Percentiles rank a stretch among this genome's conserved stretches.
These are phyloP conservation scores for Tachina fera DNA, from an alignment of 2,888 invertebrate species.

Conservation along the genomic window DNA sequence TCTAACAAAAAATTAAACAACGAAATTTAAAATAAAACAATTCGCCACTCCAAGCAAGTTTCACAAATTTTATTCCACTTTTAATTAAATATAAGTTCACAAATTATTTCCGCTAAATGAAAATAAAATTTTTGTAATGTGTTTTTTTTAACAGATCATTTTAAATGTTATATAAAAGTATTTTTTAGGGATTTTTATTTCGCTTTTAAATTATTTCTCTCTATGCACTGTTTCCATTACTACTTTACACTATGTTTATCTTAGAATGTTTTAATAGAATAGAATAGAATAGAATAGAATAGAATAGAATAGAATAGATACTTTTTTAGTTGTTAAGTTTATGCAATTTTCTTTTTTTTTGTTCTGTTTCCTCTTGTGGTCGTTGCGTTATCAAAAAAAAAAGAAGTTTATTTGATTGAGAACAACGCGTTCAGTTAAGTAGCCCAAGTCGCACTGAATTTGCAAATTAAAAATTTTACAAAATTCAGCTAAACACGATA, in stretches of 20 bases:
- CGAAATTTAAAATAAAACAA: not conserved
- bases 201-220: slow-evolving; percentile 19
- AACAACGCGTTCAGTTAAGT: slow-evolving; percentile 83
- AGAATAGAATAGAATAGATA: slow-evolving; percentile 31
- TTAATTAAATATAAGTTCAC: slow-evolving; percentile 14
- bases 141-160: slow-evolving; percentile 4
- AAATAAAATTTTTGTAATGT: not conserved
- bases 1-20: not conserved
- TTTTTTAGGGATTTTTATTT: slow-evolving; percentile 1
- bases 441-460: slow-evolving; percentile 83
- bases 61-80: slow-evolving; percentile 16
- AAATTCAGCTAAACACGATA: slow-evolving; percentile 63
- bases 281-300: slow-evolving; percentile 26
- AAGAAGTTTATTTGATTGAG: slow-evolving; percentile 61
- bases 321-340: slow-evolving; percentile 29
- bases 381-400: slow-evolving; percentile 51
- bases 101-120: slow-evolving; percentile 47
- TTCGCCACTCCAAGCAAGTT: not conserved
- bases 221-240: slow-evolving; percentile 34
- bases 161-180: slow-evolving; percentile 54
- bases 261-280: slow-evolving; percentile 47
- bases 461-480: slow-evolving; percentile 76
- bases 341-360: slow-evolving; percentile 49
- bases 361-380: slow-evolving; percentile 48
- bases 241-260: slow-evolving; percentile 40